Evolutionary conservation across 2,113 vertebrate genomes (phyloP).

Genomic region (Xenus cinereus): DNA sequence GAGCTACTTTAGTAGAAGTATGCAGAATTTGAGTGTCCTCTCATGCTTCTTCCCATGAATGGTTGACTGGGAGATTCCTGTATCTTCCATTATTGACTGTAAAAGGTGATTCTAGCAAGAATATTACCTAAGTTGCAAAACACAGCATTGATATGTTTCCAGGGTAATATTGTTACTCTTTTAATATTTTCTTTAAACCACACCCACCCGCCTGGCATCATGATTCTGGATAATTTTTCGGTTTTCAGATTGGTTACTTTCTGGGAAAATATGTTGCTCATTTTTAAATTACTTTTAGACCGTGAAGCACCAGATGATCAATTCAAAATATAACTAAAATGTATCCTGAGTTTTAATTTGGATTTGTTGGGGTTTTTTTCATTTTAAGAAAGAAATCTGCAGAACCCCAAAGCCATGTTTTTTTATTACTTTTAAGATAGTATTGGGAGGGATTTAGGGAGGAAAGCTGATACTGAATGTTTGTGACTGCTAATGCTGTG

Average conservation of each 20-base stretch:
- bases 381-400: background rate
- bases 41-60: background rate
- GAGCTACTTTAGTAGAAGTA: background rate
- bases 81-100: background rate
- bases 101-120: background rate
- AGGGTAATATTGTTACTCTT: background rate
- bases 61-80: background rate
- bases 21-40: background rate
- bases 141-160: background rate
- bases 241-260: background rate
- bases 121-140: background rate
- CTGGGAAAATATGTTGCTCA: background rate
- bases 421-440: background rate
- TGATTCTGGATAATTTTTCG: background rate
- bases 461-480: background rate
- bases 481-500: background rate
- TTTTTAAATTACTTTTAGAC: background rate
- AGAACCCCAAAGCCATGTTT: background rate
- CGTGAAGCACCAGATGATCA: background rate
- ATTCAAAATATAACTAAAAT: background rate
- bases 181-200: background rate
- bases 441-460: background rate
- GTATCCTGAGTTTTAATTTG: background rate
- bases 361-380: background rate
- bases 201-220: accelerated